These are phyloP conservation scores for Darevskia mixta DNA, from an alignment of 2,797 vertebrate species.

Conservation along the genomic window DNA sequence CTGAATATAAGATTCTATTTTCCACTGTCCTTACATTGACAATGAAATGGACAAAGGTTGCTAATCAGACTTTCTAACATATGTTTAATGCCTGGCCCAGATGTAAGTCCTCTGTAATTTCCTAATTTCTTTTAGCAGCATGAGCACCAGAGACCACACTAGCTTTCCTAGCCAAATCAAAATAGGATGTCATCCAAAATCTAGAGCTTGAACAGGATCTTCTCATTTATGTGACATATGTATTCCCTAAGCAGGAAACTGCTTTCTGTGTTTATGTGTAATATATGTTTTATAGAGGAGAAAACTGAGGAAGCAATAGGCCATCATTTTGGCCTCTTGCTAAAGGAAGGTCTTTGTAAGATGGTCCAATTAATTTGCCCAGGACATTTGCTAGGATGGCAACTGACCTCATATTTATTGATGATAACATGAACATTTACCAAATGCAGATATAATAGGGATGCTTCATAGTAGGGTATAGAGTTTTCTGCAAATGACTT, in stretches of 20 bases:
- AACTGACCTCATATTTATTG: background rate
- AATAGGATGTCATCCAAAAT: background rate
- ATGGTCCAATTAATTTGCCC: background rate
- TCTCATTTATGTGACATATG: background rate
- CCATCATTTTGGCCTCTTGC: background rate
- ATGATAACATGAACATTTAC: background rate
- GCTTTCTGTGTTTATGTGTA: background rate
- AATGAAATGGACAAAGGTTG: background rate
- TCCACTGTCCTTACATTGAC: background rate
- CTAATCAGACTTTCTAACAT: background rate
- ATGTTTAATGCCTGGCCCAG: background rate
- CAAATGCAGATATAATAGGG: background rate
- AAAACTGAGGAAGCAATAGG: background rate
- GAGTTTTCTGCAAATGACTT: background rate
- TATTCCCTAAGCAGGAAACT: background rate
- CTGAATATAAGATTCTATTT: background rate
- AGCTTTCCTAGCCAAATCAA: background rate
- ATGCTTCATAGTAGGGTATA: background rate
- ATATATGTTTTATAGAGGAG: background rate
- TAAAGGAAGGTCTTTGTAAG: background rate
- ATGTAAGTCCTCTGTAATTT: background rate
- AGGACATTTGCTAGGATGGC: background rate
- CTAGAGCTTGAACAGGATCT: background rate
- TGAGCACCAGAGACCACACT: background rate
- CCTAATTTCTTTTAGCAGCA: background rate